Percentiles rank a stretch among this genome's conserved stretches.
These are phyloP conservation scores for Caenorhabditis remanei DNA, from an alignment of 1,140 invertebrate species.

Conservation along the genomic window DNA sequence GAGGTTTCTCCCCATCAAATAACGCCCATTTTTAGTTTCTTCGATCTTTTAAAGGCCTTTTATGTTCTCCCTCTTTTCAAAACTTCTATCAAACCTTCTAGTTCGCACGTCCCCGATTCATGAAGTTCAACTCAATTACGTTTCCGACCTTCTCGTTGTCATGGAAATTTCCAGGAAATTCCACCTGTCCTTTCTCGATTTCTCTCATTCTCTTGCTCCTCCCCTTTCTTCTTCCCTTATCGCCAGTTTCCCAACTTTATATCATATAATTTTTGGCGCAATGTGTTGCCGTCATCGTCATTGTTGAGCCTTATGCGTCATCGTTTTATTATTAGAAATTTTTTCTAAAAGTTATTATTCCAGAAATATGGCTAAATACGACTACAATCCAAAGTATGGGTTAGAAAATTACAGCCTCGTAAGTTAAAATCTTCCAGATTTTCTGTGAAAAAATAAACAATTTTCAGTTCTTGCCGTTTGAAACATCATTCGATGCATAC, in stretches of 20 bases:
- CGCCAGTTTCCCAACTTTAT: conserved; percentile 27
- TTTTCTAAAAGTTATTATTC: conserved; percentile 17
- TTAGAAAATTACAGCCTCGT: conserved; percentile 87
- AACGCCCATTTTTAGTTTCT: background rate
- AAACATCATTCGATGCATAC: conserved; percentile 90
- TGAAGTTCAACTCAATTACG: background rate
- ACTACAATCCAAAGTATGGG: conserved; percentile 75
- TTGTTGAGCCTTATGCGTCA: conserved; percentile 16
- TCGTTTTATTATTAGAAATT: background rate
- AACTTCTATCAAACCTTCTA: background rate
- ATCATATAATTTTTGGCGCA: conserved; percentile 39
- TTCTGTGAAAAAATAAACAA: too few species aligned
- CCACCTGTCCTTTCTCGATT: conserved; percentile 20
- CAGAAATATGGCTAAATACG: conserved; percentile 73
- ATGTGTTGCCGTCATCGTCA: background rate
- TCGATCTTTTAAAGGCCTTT: background rate
- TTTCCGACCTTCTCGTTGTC: background rate
- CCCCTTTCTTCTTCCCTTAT: conserved; percentile 7
- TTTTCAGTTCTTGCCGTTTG: conserved; percentile 87
- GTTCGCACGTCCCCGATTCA: background rate
- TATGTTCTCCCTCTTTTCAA: background rate
- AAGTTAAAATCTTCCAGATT: background rate
- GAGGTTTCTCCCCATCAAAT: background rate
- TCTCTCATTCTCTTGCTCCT: background rate
- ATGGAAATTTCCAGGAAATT: background rate